Evolutionary conservation across 2,888 invertebrate genomes (phyloP).

Genomic region (Calameuta filiformis): DNA sequence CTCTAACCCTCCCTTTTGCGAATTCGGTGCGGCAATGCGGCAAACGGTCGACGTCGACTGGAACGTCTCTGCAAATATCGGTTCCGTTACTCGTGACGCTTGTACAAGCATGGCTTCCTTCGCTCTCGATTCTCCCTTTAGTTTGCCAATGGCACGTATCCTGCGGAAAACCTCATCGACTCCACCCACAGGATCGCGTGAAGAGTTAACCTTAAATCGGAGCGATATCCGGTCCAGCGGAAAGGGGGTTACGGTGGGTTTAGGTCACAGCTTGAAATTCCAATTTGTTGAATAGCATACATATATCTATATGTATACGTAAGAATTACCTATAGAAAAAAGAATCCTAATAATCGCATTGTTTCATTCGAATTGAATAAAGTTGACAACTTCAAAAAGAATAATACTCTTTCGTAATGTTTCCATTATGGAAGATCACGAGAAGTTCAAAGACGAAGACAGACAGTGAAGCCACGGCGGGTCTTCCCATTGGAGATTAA

Average conservation of each 20-base stretch:
- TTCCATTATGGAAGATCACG: background rate
- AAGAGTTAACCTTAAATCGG: background rate
- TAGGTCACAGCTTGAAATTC: background rate
- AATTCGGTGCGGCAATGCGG: background rate
- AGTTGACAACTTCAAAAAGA: background rate
- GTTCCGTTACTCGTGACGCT: background rate
- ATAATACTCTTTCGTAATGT: background rate
- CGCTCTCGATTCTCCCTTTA: background rate
- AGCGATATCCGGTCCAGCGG: background rate
- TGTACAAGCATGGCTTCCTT: background rate
- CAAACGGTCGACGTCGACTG: background rate
- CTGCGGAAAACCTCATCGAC: background rate
- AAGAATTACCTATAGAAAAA: background rate
- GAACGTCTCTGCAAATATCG: background rate
- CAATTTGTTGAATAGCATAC: background rate
- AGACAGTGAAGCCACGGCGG: constrained; percentile 40
- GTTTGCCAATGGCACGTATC: background rate
- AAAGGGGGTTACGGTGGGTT: background rate
- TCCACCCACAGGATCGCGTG: background rate
- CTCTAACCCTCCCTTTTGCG: background rate
- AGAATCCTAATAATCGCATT: background rate
- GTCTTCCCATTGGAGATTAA: constrained; percentile 58
- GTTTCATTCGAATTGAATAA: background rate
- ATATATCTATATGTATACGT: background rate
- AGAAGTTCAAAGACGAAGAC: constrained; percentile 42